phyloP scores from a whole-genome alignment of 2,113 vertebrate genomes.

The Crotalus horridus region DNA sequence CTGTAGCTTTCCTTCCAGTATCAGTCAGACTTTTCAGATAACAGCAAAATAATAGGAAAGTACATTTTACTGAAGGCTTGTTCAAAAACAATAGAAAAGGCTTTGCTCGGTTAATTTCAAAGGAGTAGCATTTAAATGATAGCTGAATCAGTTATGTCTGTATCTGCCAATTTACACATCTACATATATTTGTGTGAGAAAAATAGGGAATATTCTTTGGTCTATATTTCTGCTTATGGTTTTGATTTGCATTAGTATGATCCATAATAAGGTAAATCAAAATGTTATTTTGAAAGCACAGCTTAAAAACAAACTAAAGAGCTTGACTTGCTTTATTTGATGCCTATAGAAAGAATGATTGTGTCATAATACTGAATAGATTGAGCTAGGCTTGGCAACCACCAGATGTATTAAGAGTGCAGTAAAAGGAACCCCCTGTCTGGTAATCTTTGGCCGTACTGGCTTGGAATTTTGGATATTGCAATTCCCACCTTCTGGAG shows the following conservation, averaged over 20 bases:
- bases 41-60: slow-evolving; percentile 38
- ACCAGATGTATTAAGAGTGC: background rate
- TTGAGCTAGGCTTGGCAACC: background rate
- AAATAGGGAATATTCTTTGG: background rate
- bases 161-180: background rate
- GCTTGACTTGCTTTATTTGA: background rate
- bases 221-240: slow-evolving; percentile 22
- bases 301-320: slow-evolving; percentile 46
- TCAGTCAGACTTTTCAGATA: slow-evolving; percentile 1
- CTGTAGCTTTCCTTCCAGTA: slow-evolving; percentile 45
- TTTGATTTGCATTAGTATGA: slow-evolving; percentile 10
- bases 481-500: background rate
- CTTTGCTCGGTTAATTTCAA: slow-evolving; percentile 29
- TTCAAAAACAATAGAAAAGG: slow-evolving; percentile 33
- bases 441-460: background rate
- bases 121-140: slow-evolving; percentile 16
- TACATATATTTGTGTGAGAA: background rate
- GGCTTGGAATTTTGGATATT: background rate
- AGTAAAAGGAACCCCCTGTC: background rate
- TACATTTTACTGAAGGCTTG: slow-evolving; percentile 23
- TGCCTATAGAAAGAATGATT: background rate
- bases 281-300: background rate
- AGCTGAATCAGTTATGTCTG: slow-evolving; percentile 31
- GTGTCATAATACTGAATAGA: background rate
- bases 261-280: slow-evolving; percentile 15